Evolutionary conservation across 2,113 vertebrate species (phyloP), one percentile per base, ranked within the genome.

Genomic region (Callithrix jacchus): DNA sequence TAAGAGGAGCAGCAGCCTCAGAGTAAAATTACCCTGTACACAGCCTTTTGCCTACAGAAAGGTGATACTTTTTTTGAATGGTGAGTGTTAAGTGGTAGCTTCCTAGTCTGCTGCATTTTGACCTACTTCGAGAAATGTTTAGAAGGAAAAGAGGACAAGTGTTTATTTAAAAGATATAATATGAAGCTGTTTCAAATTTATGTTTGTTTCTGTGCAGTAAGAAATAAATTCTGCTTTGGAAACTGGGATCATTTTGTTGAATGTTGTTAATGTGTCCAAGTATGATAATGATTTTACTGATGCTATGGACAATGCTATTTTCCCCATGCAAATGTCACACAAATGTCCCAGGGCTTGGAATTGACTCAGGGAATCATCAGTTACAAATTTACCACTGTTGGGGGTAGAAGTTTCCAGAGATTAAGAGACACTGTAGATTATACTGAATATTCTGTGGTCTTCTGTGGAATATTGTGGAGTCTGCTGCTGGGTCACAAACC

Each of bases 121-220:
- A 84, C 76, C 86, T 84, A 84, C 45, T 94, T 79, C 79, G 85
- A 77, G 58, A 66, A 84, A 68, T n/a, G 21, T 37, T 54, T 42
- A 45, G 32, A 52, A 12, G 5, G 27, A 76, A 89, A 84, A 58
- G 10, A 77, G 49, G 35, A 66, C 1, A 64, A 77, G 20, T 10
- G 35, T 10, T 85, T n/a, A 84, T 47, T 89, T 80, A 18, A 93
- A 58, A 74, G 49, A 74, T 42, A 8, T 8, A 66, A 14, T 11
- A 47, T 8, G 8, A 71, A 42, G 35, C 68, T 64, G 35, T 45
- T 84, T 21, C 71, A 94, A 40, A 61, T 84, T 42, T 66, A 64
- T 42, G 83, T 74, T 94, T 87, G 74, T 64, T 93, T 94, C 35
- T 47, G n/a, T 47, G 87, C n/a, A 95, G 81, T 77, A 76, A 90